phyloP scores from a whole-genome alignment of 2,888 invertebrate species.

The Euproctis similis region DNA sequence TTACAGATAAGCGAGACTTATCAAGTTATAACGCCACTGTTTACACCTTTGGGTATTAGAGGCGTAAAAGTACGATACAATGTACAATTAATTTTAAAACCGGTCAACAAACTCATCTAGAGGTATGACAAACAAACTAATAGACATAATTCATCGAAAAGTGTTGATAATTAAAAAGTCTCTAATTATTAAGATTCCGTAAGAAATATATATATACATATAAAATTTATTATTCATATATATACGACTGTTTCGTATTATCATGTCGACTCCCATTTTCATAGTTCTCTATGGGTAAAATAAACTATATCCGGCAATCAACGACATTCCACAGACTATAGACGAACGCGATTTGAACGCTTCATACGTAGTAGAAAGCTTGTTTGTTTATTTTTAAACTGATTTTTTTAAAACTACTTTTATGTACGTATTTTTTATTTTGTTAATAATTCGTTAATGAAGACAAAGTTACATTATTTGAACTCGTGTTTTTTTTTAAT shows the following conservation, averaged over 20 bases:
- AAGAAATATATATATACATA: constrained; percentile 9
- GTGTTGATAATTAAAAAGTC: constrained; percentile 14
- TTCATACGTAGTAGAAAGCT: constrained; percentile 1
- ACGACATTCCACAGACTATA: constrained; percentile 18
- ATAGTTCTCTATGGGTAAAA: constrained; percentile 19
- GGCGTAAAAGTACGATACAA: too few species aligned
- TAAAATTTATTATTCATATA: constrained; percentile 23
- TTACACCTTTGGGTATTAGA: too few species aligned
- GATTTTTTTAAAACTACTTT: too few species aligned
- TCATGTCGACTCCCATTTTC: constrained; percentile 8
- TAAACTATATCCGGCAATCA: constrained; percentile 24
- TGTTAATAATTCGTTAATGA: too few species aligned
- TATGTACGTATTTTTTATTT: too few species aligned
- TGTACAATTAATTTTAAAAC: too few species aligned
- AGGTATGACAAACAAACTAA: too few species aligned
- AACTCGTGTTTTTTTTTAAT: too few species aligned
- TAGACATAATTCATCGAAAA: background rate
- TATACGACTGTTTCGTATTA: too few species aligned
- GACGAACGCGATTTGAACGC: constrained; percentile 16
- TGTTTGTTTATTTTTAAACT: constrained; percentile 3
- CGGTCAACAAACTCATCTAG: background rate
- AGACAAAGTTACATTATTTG: too few species aligned
- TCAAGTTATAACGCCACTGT: too few species aligned
- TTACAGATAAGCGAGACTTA: too few species aligned
- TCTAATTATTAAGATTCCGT: constrained; percentile 18